Percentiles rank a stretch among this genome's conserved stretches.
phyloP scores from a whole-genome alignment of 2,888 invertebrate genomes.

The Dinocampus coccinellae region DNA sequence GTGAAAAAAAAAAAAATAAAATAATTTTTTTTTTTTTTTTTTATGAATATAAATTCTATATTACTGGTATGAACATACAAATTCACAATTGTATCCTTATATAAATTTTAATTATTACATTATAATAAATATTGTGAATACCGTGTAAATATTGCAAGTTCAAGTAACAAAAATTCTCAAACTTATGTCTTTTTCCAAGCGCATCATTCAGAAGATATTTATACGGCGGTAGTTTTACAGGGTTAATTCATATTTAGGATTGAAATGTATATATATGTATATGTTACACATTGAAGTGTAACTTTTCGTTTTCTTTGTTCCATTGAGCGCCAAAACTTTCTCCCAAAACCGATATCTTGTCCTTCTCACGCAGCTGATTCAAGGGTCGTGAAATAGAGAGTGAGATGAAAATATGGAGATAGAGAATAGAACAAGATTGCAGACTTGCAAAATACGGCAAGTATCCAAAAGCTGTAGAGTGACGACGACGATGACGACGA shows the following conservation, averaged over 20 bases:
- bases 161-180: conserved; percentile 48
- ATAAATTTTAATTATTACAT: background rate
- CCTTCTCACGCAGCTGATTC: conserved; percentile 1
- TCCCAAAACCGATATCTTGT: conserved; percentile 19
- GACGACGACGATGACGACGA: too few species aligned
- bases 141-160: conserved; percentile 6
- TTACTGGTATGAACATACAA: too few species aligned
- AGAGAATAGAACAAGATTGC: conserved; percentile 29
- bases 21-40: too few species aligned
- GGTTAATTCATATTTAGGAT: conserved; percentile 46
- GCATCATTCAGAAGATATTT: conserved; percentile 43
- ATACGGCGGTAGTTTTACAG: conserved; percentile 41
- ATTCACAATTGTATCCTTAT: too few species aligned
- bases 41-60: too few species aligned
- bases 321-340: conserved; percentile 13
- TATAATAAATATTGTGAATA: conserved; percentile 36
- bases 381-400: background rate
- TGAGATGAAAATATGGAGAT: conserved; percentile 9
- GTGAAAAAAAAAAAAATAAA: too few species aligned
- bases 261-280: conserved; percentile 6
- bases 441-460: conserved; percentile 20
- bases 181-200: conserved; percentile 51
- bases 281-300: background rate
- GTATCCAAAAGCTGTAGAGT: conserved; percentile 17
- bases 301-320: conserved; percentile 22